Base-by-base conservation (phyloP, 2,888 invertebrate genomes). In the Linyphia triangularis region DNA sequence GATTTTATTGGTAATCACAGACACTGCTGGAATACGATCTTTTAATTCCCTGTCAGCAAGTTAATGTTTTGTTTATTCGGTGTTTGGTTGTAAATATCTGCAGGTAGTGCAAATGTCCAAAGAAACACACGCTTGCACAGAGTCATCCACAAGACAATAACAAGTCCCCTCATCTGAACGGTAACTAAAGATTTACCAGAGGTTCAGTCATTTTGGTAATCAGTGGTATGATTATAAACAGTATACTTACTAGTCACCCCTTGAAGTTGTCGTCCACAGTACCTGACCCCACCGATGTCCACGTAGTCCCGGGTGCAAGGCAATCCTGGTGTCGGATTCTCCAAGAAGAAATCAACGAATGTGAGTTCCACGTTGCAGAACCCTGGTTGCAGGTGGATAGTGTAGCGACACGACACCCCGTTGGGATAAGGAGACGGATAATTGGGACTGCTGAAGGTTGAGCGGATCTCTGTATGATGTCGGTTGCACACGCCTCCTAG, bases 201-300 rank as follows among this genome's bases (percentile, higher is more conserved):
- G 33, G 9, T 33, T 33, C 33, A 4, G 4, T 9, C 33, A 33
- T 6, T 6, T 33, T 33, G 5, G 9, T 33, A 33, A 33, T 6
- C 33, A 33, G 33, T n/a, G n/a, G n/a, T n/a, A n/a, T n/a, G 33
- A 33, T 33, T 33, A 33, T 33, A 33, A 33, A 0, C 10, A 22
- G n/a, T 1, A 26, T 51, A 86, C 90, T 90, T 85, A 91, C 91
- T 89, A 0, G 91, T 91, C 13, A 89, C 89, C 65, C 90, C 91
- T 75, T 90, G 85, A 2, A 91, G 89, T 63, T 91, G 91, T 33
- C 85, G 89, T 22, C 91, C 91, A 79, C 91, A 91, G 78, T 91
- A 91, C 10, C 90, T 83, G 0, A 90, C 89, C 1, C 91, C 91
- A 19, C 89, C 89, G 3, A 91, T 85, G 30, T 90, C 90, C 59